Base-by-base conservation (phyloP, 2,797 vertebrate genomes). In the Podarcis siculus region DNA sequence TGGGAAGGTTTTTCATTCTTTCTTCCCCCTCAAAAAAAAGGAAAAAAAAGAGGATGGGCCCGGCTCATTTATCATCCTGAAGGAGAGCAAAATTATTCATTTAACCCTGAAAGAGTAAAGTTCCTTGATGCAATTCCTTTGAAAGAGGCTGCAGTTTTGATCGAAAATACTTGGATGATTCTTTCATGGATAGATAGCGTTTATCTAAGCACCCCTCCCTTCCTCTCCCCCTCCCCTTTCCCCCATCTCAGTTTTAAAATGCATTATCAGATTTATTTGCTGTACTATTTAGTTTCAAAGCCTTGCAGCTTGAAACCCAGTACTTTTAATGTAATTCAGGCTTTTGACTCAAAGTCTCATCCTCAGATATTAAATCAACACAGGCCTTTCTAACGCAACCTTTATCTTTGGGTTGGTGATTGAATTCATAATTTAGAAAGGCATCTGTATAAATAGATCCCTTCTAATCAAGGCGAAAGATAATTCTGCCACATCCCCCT, bases 301-400 rank as follows among this genome's bases (percentile, higher is more conserved):
- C 84, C 94, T 93, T 92, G 89, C 85, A 27, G 32, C 95, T 97
- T 95, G 91, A 95, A 95, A 89, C 84, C 87, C 79, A 87, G 79
- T 61, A 92, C 73, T 91, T 94, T 91, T 94, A 95, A 95, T 92
- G 83, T 71, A 93, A 95, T 95, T 95, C 90, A 87, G 87, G 93
- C 89, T 92, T 96, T 96, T 94, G 94, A 93, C 88, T 95, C 91
- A 89, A 92, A 94, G 82, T 85, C 90, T 94, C 79, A 88, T 93
- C 90, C 82, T 94, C 49, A 72, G 92, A 96, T 95, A 96, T 95
- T 96, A 96, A 96, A 96, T 94, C 93, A 95, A 93, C 93, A 92
- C 87, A 83, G 94, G 81, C 89, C 81, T 95, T 95, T 96, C 95
- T 95, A 90, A 95, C 87, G 94, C 92, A 91, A 95, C 84, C 87